Evolutionary conservation across 2,888 invertebrate species (phyloP).

Genomic region (Catonia carolina): DNA sequence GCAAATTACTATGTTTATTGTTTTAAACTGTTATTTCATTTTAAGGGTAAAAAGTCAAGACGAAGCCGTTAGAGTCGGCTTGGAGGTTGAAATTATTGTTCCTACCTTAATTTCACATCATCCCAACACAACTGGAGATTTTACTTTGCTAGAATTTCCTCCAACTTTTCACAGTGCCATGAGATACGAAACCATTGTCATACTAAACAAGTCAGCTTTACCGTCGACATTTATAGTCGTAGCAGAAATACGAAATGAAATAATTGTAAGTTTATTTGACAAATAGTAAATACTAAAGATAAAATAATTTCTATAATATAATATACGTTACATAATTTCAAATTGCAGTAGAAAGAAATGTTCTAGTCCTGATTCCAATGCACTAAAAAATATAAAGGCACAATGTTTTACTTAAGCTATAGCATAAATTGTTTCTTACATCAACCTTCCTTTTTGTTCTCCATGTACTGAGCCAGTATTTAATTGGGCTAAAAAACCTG

Average conservation of each 20-base stretch:
- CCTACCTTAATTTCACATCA: slow-evolving; percentile 41
- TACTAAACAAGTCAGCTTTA: slow-evolving; percentile 44
- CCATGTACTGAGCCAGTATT: too few species aligned
- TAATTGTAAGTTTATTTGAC: slow-evolving; percentile 37
- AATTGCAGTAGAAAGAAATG: too few species aligned
- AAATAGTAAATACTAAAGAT: too few species aligned
- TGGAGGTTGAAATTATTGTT: slow-evolving; percentile 38
- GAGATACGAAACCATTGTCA: slow-evolving; percentile 40
- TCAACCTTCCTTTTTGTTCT: too few species aligned
- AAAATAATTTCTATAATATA: too few species aligned
- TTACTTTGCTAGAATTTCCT: slow-evolving; percentile 44
- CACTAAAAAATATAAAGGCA: too few species aligned
- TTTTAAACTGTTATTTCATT: background rate
- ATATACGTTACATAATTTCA: too few species aligned
- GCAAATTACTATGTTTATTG: too few species aligned
- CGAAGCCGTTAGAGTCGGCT: slow-evolving; percentile 29
- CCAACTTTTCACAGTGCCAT: slow-evolving; percentile 41
- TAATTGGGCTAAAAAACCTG: too few species aligned
- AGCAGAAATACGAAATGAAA: slow-evolving; percentile 38
- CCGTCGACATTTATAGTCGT: slow-evolving; percentile 42
- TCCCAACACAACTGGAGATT: slow-evolving; percentile 40
- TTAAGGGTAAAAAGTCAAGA: background rate
- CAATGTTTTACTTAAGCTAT: too few species aligned
- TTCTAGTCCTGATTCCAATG: too few species aligned
- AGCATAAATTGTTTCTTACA: too few species aligned